Base-by-base conservation (phyloP, 92 coral and sea anemone genomes). In the Parazoanthus swiftii region DNA sequence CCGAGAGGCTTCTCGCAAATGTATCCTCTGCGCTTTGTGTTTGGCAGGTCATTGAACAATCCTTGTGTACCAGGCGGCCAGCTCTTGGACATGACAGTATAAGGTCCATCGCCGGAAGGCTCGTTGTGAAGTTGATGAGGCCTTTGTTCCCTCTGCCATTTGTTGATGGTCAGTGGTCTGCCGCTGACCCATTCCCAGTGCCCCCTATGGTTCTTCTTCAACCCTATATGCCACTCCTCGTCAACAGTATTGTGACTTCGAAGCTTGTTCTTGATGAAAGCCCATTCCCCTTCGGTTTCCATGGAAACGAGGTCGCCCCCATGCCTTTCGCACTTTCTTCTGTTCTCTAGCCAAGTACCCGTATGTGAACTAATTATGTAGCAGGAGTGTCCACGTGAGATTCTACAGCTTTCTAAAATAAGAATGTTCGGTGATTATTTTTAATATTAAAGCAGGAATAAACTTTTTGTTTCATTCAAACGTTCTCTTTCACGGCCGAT, bases 151-250 rank as follows among this genome's bases (percentile, higher is more conserved):
- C 39, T 29, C 21, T 74, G 78, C 78, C 78, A 74, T 74, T 74
- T 74, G 39, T 26, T 74, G 7, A 74, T 74, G 78, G 78, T 74
- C 78, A 74, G 78, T 46, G 78, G 78, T 29, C 43, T 29, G 16
- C 78, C 78, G 36, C 44, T 74, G 78, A 74, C 78, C 78, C 78
- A 74, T 8, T 29, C 16, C 78, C 78, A 74, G 11, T 74, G 39
- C 10, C 43, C 78, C 21, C 78, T 15, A 2, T 35, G 5, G 74
- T 23, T 68, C 74, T 68, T 68, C 26, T 68, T 23, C n/a, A 68
- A 11, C 29, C 74, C 74, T 3, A 68, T 68, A 9, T 68, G 74
- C 74, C 74, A 68, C 35, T 68, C 74, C 0, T 68, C 14, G 18
- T 68, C 74, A 23, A 68, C 29, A 23, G 74, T 68, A 14, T 23